Evolutionary conservation across 2,113 vertebrate species (phyloP), one percentile per base, ranked within the genome.

Genomic region (Dicaeum eximium): DNA sequence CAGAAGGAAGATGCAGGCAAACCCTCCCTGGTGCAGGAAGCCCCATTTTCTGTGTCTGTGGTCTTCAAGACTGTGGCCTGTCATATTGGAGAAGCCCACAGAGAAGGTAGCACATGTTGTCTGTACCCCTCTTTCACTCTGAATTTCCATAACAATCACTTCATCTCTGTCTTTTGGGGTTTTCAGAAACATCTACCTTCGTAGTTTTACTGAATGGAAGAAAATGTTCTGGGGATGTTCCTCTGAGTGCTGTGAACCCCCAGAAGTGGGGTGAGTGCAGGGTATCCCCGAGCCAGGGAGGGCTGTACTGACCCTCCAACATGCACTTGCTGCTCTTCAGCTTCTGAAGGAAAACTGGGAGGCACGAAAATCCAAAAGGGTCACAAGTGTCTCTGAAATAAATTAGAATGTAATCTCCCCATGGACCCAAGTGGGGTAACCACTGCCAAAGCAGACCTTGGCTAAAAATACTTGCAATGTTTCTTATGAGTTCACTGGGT

Each of bases 181-280:
- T 86, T 81, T 80, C 22, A 35, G 64, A 35, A 78, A 16, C 10
- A 2, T 73, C 5, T 5, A 2, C 44, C 30, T 67, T 48, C 71
- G 33, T 1, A 42, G n/a, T 7, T 81, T 77, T 87, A 42, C 10
- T 50, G 61, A 67, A 71, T 2, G 7, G 28, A 31, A 54, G 18
- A 16, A 86, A 83, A 58, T n/a, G 15, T 33, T 54, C 2, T 5
- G 57, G 25, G 8, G 40, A 35, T 15, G 20, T 42, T 97, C 25
- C 16, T 81, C 18, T 14, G 60, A 54, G 53, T 57, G n/a, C 35
- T 44, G 23, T n/a, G 42, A 79, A 20, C 5, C 2, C 20, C 8
- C 25, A 20, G 24, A 4, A 11, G 5, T 11, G 24, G 19, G 7
- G 19, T 2, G 11, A 88, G 15, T 1, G 0, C 10, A 28, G 47